These are phyloP conservation scores for Caenorhabditis briggsae DNA, from an alignment of 1,140 invertebrate species.

Conservation along the genomic window DNA sequence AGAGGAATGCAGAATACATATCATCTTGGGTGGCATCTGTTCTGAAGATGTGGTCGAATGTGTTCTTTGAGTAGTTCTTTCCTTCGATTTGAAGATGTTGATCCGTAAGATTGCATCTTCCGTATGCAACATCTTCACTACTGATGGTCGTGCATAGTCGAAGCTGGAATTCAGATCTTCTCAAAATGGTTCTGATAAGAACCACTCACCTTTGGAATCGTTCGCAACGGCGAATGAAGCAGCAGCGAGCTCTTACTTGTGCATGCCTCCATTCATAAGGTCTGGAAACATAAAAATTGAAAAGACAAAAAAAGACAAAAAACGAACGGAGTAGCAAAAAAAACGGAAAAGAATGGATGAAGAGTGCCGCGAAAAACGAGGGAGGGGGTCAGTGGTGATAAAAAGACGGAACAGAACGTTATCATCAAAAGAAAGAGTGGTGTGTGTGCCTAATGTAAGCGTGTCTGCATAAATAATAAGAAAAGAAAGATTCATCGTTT, in stretches of 20 bases:
- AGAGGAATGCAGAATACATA: conserved; percentile 32
- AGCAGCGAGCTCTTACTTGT: conserved; percentile 51
- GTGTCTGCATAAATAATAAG: conserved; percentile 48
- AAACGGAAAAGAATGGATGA: background rate
- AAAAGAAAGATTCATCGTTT: conserved; percentile 35
- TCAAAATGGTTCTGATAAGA: background rate
- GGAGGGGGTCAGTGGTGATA: conserved; percentile 36
- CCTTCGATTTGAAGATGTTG: conserved; percentile 59
- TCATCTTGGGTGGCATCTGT: conserved; percentile 53
- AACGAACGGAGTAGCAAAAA: background rate
- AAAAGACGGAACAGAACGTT: conserved; percentile 29
- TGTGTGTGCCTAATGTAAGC: conserved; percentile 32
- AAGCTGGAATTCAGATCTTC: background rate
- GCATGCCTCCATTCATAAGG: conserved; percentile 54
- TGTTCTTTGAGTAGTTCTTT: conserved; percentile 52
- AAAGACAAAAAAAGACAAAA: background rate
- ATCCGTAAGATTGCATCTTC: conserved; percentile 14
- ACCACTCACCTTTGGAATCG: conserved; percentile 52
- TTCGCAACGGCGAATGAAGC: conserved; percentile 58
- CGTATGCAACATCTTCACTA: conserved; percentile 51
- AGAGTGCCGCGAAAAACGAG: conserved; percentile 20
- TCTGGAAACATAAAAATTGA: background rate
- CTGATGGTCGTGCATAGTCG: conserved; percentile 49
- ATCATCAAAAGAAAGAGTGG: conserved; percentile 25
- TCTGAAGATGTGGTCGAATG: conserved; percentile 56